Evolutionary conservation across 2,113 vertebrate species (phyloP).

Genomic region (Megaleporinus macrocephalus): DNA sequence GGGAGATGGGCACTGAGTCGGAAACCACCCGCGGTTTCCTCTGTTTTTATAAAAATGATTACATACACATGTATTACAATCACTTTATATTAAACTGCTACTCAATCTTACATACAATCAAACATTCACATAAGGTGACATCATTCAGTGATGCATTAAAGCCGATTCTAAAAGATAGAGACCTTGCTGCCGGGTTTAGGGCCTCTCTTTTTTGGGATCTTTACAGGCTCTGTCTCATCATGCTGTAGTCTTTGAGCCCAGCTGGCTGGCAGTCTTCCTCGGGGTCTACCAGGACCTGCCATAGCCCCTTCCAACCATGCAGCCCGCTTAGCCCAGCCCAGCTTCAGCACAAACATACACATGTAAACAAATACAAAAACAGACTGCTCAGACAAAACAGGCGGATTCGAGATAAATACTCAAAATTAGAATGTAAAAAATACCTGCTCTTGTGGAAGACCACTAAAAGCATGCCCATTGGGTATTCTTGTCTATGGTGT

Average conservation of each 20-base stretch:
- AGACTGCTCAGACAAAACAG: too few relatives aligned
- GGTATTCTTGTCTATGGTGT: constrained; percentile 21
- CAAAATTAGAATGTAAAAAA: not conserved
- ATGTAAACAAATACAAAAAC: not conserved
- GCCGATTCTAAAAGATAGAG: constrained; percentile 20
- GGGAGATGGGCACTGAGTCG: constrained; percentile 92
- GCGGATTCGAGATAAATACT: not conserved
- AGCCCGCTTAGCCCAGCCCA: constrained; percentile 75
- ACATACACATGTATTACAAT: not conserved
- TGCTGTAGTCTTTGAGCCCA: constrained; percentile 81
- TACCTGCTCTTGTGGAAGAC: not conserved
- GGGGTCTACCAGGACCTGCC: constrained; percentile 84
- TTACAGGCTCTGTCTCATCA: constrained; percentile 83
- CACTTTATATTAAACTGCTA: too few relatives aligned
- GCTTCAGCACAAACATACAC: constrained; percentile 55
- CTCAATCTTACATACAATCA: not conserved
- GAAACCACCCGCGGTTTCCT: constrained; percentile 92
- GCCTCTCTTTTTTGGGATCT: constrained; percentile 97
- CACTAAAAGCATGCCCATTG: not conserved
- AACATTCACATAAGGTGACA: not conserved
- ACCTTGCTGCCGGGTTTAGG: constrained; percentile 99
- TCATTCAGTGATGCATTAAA: not conserved
- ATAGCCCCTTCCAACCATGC: constrained; percentile 85
- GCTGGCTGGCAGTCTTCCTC: constrained; percentile 84
- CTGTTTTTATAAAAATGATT: constrained; percentile 69